These are phyloP conservation scores for Onchidella celtica DNA, from an alignment of 2,888 invertebrate species.

Conservation along the genomic window DNA sequence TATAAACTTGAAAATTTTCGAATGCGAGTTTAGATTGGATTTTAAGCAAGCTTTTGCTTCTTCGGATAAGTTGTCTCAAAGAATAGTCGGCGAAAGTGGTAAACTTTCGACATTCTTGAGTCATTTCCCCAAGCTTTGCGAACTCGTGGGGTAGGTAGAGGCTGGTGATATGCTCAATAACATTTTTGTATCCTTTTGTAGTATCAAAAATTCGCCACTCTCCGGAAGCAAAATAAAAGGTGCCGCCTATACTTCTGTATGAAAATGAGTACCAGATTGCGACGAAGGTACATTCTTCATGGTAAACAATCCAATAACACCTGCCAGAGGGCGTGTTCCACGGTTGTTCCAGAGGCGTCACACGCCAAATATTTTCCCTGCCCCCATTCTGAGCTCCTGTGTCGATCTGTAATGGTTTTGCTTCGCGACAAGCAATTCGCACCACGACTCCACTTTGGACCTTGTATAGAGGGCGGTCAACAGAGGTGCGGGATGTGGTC, in stretches of 20 bases:
- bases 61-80: too few relatives aligned
- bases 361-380: not conserved
- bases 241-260: not conserved
- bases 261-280: not conserved
- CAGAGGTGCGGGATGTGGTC: not conserved
- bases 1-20: too few relatives aligned
- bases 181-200: too few relatives aligned
- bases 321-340: not conserved
- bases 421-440: not conserved
- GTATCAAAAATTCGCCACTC: not conserved
- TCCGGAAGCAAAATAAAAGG: not conserved
- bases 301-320: not conserved
- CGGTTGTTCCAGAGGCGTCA: not conserved
- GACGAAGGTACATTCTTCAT: not conserved
- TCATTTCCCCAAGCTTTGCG: too few relatives aligned
- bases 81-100: too few relatives aligned
- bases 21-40: too few relatives aligned
- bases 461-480: not conserved
- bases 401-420: not conserved
- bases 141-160: too few relatives aligned
- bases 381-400: not conserved
- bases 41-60: too few relatives aligned
- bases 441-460: not conserved
- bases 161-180: too few relatives aligned
- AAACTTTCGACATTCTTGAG: too few relatives aligned